phyloP scores from a whole-genome alignment of 1,140 invertebrate genomes.

The Neodiprion fabricii region DNA sequence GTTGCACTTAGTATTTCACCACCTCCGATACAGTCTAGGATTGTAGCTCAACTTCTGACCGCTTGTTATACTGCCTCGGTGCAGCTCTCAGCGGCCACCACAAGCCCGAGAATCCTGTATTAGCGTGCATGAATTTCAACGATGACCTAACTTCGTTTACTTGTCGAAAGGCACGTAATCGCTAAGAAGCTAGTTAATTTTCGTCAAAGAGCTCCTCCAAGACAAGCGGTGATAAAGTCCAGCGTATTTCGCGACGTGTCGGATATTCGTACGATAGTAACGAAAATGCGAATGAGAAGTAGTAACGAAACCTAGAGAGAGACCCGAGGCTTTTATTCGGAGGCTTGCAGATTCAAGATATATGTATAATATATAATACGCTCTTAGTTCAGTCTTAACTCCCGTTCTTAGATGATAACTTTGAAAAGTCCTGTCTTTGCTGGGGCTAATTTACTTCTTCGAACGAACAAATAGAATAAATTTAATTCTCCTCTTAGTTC shows the following conservation, averaged over 20 bases:
- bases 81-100: too few species aligned
- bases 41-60: background rate
- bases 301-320: background rate
- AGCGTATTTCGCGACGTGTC: too few species aligned
- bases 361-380: background rate
- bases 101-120: too few species aligned
- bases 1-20: background rate
- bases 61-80: background rate
- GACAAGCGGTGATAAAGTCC: too few species aligned
- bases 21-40: background rate
- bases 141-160: too few species aligned
- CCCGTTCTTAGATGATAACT: background rate
- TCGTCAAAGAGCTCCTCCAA: too few species aligned
- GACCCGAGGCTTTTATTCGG: background rate
- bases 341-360: background rate
- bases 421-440: background rate
- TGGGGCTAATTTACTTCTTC: background rate
- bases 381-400: background rate
- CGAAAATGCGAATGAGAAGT: too few species aligned
- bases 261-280: too few species aligned
- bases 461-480: constrained; percentile 15
- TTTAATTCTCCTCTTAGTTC: constrained; percentile 15
- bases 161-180: too few species aligned
- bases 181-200: too few species aligned
- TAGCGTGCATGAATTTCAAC: too few species aligned